Base-by-base conservation (phyloP, 2,113 vertebrate genomes). In the Colistium nudipinnis region DNA sequence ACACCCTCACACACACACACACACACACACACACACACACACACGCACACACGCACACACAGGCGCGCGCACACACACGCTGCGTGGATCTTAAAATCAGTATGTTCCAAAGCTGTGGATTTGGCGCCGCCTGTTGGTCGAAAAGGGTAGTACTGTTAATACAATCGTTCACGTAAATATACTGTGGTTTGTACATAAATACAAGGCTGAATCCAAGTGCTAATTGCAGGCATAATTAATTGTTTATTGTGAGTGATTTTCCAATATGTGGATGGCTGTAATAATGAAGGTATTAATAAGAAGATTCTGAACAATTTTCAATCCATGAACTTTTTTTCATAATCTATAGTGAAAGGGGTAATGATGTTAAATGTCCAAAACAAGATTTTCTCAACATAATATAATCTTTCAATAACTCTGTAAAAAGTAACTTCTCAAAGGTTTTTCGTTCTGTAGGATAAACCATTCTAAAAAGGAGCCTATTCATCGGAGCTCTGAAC, bases 121-220 rank as follows among this genome's bases (percentile, higher is more conserved):
- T 68, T 89, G 91, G 91, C 90, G 49, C 94, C 90, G 82, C 84
- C 94, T 93, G 71, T 75, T 88, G 95, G 94, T 74, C 25, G 38
- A 22, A 74, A 19, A 19, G 6, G 14, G 78, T 43, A 78, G 20
- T 65, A n/a, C 62, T 30, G 25, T 1, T 0, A 33, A 2, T 6
- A 7, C 25, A 44, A 25, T 6, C 43, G 13, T 48, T 45, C 30
- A 24, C 20, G 9, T 16, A 53, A 39, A 51, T 45, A 2, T 17
- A 22, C 19, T 45, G 39, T 5, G 33, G 28, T 19, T 55, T 35
- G 39, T 39, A 20, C 6, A 43, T 62, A 49, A 69, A 73, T 44
- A 53, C 53, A 56, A 63, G 14, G 16, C 25, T 65, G 24, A 52
- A 13, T 51, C 67, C 7, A 53, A 64, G 68, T 52, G 24, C 44